Evolutionary conservation across 2,113 vertebrate genomes (phyloP).

Genomic region (Corythoichthys haematopterus): DNA sequence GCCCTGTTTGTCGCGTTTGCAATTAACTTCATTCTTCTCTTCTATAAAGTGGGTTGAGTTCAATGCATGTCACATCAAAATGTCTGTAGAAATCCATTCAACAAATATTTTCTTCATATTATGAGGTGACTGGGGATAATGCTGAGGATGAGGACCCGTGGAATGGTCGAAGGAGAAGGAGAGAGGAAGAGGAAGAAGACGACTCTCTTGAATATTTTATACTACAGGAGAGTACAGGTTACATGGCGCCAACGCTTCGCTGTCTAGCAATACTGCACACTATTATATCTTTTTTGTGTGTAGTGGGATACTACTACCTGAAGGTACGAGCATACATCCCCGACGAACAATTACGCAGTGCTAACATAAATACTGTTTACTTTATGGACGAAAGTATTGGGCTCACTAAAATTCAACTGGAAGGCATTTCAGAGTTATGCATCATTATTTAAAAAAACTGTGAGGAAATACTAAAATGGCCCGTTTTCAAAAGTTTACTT

Average conservation of each 20-base stretch:
- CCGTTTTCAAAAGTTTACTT: no score
- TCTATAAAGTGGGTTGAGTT: slow-evolving; percentile 89
- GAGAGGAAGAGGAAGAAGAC: slow-evolving; percentile 82
- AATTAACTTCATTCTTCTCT: slow-evolving; percentile 98
- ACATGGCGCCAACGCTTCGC: slow-evolving; percentile 91
- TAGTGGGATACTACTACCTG: slow-evolving; percentile 94
- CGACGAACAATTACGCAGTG: neutral
- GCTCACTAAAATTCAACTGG: no score
- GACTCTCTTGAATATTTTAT: slow-evolving; percentile 89
- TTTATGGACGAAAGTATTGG: neutral
- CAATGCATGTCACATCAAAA: neutral
- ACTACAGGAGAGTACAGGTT: slow-evolving; percentile 93
- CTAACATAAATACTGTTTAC: neutral
- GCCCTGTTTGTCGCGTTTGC: slow-evolving; percentile 96
- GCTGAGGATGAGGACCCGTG: slow-evolving; percentile 85
- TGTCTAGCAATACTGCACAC: slow-evolving; percentile 90
- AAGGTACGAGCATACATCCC: slow-evolving; percentile 73
- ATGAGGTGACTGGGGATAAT: slow-evolving; percentile 92
- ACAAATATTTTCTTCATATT: neutral
- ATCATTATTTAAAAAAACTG: no score
- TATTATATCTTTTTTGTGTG: slow-evolving; percentile 91
- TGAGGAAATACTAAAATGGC: neutral
- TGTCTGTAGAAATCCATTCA: neutral
- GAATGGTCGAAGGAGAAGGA: slow-evolving; percentile 80
- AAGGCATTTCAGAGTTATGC: no score